Percentiles rank a stretch among this genome's conserved stretches.
Evolutionary conservation across 2,113 vertebrate genomes (phyloP).

Genomic region (Varanus salvator): DNA sequence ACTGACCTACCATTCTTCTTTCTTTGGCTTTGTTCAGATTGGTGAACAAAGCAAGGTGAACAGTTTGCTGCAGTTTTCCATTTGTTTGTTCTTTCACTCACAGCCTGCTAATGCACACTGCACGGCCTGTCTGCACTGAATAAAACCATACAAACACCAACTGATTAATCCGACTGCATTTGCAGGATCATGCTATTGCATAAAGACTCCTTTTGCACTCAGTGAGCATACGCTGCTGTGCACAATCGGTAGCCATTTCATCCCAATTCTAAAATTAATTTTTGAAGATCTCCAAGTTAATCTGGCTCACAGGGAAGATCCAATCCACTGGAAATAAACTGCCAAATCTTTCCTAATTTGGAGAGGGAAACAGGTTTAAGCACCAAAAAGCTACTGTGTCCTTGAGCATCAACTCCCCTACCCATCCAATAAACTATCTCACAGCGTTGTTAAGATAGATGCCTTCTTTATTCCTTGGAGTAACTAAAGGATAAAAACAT

Average conservation of each 20-base stretch:
- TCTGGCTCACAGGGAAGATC: not conserved
- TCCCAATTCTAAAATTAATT: not conserved
- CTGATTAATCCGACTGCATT: not conserved
- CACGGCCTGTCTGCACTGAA: not conserved
- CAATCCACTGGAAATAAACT: not conserved
- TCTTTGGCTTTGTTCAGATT: not conserved
- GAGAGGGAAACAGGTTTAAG: not conserved
- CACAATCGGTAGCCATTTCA: not conserved
- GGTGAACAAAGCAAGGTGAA: not conserved
- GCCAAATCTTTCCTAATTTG: not conserved
- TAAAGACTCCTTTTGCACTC: not conserved
- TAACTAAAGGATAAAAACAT: not conserved
- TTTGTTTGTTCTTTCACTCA: not conserved
- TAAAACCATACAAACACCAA: not conserved
- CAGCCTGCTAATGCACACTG: not conserved
- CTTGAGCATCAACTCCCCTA: not conserved
- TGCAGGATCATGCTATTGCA: not conserved
- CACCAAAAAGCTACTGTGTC: not conserved
- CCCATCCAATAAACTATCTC: not conserved
- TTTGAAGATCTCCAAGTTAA: not conserved
- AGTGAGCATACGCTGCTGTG: not conserved
- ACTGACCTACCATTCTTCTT: not conserved
- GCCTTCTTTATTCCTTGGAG: not conserved
- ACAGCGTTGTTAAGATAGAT: not conserved
- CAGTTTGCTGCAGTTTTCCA: not conserved